Evolutionary conservation across 2,888 invertebrate species (phyloP).

Genomic region (Taenaris catops): DNA sequence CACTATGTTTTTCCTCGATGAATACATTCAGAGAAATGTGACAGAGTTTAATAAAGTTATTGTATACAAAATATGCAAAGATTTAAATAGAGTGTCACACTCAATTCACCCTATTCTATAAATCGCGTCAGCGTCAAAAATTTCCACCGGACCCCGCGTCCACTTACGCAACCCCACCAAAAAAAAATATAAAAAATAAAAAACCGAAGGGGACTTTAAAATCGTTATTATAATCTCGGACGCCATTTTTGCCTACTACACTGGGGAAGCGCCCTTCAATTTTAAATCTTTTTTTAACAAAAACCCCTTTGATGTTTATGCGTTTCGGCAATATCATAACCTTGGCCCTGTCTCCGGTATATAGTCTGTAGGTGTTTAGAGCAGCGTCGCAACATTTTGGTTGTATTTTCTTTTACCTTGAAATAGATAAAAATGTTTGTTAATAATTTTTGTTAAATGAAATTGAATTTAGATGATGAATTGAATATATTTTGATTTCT

Average conservation of each 20-base stretch:
- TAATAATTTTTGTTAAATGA: no score
- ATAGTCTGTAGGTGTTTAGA: conserved; percentile 66
- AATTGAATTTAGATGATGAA: no score
- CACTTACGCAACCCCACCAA: conserved; percentile 69
- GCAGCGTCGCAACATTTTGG: conserved; percentile 69
- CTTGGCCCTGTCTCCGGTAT: conserved; percentile 68
- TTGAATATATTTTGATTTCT: no score
- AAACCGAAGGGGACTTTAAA: conserved; percentile 71
- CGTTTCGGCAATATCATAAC: conserved; percentile 72
- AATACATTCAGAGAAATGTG: no score
- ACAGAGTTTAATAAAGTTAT: no score
- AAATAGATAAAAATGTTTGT: no score
- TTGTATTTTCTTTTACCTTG: conserved; percentile 37
- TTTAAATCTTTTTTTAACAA: conserved; percentile 72
- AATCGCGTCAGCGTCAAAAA: conserved; percentile 66
- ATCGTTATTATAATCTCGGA: conserved; percentile 80
- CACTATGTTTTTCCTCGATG: no score
- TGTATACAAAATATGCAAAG: no score
- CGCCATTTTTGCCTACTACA: conserved; percentile 60
- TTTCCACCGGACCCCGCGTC: conserved; percentile 63
- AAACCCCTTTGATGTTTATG: conserved; percentile 78
- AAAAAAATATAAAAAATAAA: conserved; percentile 62
- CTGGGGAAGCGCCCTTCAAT: conserved; percentile 75
- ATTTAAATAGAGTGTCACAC: no score
- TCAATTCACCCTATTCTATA: conserved; percentile 40